phyloP scores from a whole-genome alignment of 92 coral and sea anemone species.

The Blastomussa wellsi region DNA sequence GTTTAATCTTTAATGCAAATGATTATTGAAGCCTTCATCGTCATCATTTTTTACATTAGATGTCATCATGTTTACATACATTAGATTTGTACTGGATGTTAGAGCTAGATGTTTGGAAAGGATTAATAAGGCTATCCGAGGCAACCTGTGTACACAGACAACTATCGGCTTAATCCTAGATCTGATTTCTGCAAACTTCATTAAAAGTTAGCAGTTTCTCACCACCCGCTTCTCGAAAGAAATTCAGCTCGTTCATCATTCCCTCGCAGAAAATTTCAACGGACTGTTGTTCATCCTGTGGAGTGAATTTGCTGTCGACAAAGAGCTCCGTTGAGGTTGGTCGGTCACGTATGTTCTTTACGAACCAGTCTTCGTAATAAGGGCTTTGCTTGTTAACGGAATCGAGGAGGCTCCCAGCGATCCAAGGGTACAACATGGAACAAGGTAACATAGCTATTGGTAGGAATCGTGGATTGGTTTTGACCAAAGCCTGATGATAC shows the following conservation, averaged over 20 bases:
- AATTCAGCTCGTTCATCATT: constrained; percentile 1
- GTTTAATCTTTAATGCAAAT: too few relatives aligned
- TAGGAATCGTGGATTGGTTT: not conserved
- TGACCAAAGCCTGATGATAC: not conserved
- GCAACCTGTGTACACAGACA: too few relatives aligned
- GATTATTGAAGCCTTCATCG: too few relatives aligned
- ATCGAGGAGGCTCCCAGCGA: not conserved
- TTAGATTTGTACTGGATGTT: too few relatives aligned
- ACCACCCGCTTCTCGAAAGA: not conserved
- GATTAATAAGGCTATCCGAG: too few relatives aligned
- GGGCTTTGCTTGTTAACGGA: not conserved
- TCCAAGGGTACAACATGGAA: not conserved
- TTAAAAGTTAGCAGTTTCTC: not conserved
- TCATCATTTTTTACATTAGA: too few relatives aligned
- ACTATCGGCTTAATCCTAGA: not conserved
- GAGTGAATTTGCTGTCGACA: not conserved
- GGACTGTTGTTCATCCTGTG: not conserved
- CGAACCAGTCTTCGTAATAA: not conserved
- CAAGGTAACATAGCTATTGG: not conserved
- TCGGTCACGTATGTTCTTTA: not conserved
- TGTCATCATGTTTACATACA: too few relatives aligned
- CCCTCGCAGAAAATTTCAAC: not conserved
- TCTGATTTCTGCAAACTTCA: not conserved
- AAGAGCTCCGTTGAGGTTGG: not conserved
- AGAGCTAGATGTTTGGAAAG: too few relatives aligned